A percentile compares a stretch with the other conserved stretches of the same genome.
These are phyloP conservation scores for Tetragonula clypearis DNA, from an alignment of 1,140 invertebrate species.

Conservation along the genomic window DNA sequence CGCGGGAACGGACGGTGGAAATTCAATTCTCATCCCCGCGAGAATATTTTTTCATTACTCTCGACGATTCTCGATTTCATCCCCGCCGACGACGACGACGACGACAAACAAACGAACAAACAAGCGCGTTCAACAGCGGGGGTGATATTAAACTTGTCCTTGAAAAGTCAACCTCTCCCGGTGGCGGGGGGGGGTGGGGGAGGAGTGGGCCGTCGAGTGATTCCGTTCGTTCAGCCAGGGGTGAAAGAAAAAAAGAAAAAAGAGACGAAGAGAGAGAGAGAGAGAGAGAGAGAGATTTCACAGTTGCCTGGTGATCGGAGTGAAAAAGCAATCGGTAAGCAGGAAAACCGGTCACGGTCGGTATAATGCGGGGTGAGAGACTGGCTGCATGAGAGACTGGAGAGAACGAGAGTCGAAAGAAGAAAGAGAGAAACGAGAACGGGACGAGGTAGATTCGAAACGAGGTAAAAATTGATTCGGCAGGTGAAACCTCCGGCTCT, in stretches of 20 bases:
- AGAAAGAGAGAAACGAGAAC: not conserved
- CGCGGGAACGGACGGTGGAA: no score
- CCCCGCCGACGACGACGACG: not conserved
- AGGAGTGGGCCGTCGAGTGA: not conserved
- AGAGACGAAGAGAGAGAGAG: not conserved
- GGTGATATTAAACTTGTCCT: slow-evolving; percentile 38
- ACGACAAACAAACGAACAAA: not conserved
- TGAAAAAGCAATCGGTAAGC: slow-evolving; percentile 54
- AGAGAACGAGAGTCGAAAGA: not conserved
- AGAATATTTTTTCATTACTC: not conserved
- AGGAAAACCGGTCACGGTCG: slow-evolving; percentile 56
- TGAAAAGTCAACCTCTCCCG: slow-evolving; percentile 25
- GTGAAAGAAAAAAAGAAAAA: not conserved
- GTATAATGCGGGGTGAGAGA: slow-evolving; percentile 34
- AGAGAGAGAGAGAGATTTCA: slow-evolving; percentile 28
- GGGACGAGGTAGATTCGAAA: slow-evolving; percentile 48
- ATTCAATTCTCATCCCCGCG: not conserved
- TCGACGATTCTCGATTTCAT: not conserved
- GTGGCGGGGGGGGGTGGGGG: no score
- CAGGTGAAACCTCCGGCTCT: slow-evolving; percentile 72
- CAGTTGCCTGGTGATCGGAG: slow-evolving; percentile 6
- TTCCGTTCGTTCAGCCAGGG: not conserved
- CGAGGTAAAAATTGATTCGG: slow-evolving; percentile 72
- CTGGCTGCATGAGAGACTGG: not conserved
- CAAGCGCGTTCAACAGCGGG: not conserved